These are phyloP conservation scores for Corythornis madagascariensis DNA, from an alignment of 2,113 vertebrate genomes.

Conservation along the genomic window DNA sequence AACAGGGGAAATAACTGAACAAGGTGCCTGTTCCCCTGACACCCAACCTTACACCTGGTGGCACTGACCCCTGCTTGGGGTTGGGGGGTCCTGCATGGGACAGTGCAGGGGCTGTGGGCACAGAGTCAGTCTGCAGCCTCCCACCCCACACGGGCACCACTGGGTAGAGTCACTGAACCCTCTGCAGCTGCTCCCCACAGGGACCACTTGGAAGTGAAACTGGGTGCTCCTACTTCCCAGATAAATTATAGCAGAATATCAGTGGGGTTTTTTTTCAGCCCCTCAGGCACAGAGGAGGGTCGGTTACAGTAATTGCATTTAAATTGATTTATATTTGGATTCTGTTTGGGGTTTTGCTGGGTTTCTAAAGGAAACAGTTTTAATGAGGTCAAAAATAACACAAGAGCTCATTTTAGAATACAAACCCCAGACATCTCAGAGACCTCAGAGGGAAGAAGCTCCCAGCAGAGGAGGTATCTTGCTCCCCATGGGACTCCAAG, in stretches of 20 bases:
- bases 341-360: constrained; percentile 29
- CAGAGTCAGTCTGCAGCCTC: background rate
- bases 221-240: background rate
- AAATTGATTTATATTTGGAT: constrained; percentile 63
- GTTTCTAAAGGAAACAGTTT: constrained; percentile 11
- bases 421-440: background rate
- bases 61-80: constrained; percentile 11
- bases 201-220: background rate
- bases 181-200: background rate
- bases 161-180: background rate
- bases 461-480: background rate
- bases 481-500: background rate
- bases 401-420: background rate
- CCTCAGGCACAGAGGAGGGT: constrained; percentile 20
- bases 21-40: constrained; percentile 41
- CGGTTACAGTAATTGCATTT: constrained; percentile 47
- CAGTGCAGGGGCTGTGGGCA: too few relatives aligned
- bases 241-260: background rate
- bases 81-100: too few relatives aligned
- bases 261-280: background rate
- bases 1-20: background rate
- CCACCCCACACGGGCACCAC: accelerated
- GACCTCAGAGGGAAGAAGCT: background rate
- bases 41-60: constrained; percentile 53
- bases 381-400: background rate